Conservation (phyloP, 2,888 invertebrate genomes). For the Calephelis perditalis region DNA sequence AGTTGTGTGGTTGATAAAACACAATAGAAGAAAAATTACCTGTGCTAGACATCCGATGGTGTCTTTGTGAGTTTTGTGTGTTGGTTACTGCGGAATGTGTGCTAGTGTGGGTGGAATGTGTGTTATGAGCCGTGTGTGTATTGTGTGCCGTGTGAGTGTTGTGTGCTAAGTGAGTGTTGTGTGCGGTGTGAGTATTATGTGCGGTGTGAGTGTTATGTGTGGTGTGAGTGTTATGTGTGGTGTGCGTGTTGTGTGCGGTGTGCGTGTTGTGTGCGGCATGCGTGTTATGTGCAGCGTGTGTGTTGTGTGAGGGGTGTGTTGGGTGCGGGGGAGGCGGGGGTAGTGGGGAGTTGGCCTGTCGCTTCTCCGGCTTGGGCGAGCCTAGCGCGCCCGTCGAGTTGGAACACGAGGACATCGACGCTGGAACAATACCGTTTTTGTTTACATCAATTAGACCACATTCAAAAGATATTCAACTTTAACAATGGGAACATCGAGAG, state of each 20-base stretch:
- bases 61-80: conserved; percentile 47
- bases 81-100: conserved; percentile 21
- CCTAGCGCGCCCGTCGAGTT: conserved; percentile 86
- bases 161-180: conserved; percentile 21
- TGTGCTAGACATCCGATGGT: conserved; percentile 68
- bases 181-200: conserved; percentile 39
- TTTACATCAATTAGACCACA: neutral
- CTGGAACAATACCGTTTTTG: conserved; percentile 32
- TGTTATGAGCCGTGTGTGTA: conserved; percentile 38
- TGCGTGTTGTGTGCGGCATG: conserved; percentile 75
- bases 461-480: neutral
- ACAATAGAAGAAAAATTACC: conserved; percentile 36
- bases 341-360: conserved; percentile 92
- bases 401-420: conserved; percentile 85
- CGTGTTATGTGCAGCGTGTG: conserved; percentile 24
- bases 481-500: too few relatives aligned
- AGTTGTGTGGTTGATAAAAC: neutral
- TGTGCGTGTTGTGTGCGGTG: conserved; percentile 23
- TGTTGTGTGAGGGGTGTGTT: conserved; percentile 23
- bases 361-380: conserved; percentile 93
- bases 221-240: conserved; percentile 38
- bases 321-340: conserved; percentile 84
- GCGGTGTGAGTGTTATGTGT: conserved; percentile 69
- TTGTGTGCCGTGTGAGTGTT: conserved; percentile 23
- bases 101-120: conserved; percentile 70